phyloP scores from a whole-genome alignment of 2,888 invertebrate species.

The Hirtodrosophila confusa region DNA sequence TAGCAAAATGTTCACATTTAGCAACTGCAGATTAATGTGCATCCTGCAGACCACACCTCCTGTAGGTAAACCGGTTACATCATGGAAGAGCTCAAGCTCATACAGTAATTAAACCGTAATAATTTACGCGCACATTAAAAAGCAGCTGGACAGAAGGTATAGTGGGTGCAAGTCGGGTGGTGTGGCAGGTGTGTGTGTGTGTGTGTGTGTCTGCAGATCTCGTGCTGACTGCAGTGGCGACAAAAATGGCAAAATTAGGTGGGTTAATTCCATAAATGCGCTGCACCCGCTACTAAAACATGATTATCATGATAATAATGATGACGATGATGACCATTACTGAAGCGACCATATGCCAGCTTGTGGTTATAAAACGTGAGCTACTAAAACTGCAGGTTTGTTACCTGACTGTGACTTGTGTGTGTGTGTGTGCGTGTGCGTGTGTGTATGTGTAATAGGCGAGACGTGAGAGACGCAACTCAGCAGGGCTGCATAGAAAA shows the following conservation, averaged over 20 bases:
- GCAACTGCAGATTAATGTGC: too few relatives aligned
- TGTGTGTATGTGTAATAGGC: slow-evolving; percentile 2
- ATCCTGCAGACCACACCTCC: too few relatives aligned
- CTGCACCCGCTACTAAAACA: slow-evolving; percentile 24
- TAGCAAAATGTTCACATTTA: too few relatives aligned
- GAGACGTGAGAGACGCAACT: slow-evolving; percentile 2
- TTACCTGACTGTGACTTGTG: neutral
- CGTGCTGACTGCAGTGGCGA: slow-evolving; percentile 30
- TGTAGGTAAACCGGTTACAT: too few relatives aligned
- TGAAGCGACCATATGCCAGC: slow-evolving; percentile 20
- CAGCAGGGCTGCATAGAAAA: slow-evolving; percentile 15
- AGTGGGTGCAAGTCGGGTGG: neutral
- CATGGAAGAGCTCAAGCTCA: too few relatives aligned
- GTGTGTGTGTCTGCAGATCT: neutral
- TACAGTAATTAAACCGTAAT: too few relatives aligned
- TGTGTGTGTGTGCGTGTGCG: slow-evolving; percentile 1
- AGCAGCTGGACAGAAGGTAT: slow-evolving; percentile 2
- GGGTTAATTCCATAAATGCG: slow-evolving; percentile 57
- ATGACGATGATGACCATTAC: slow-evolving; percentile 18
- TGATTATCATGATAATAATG: slow-evolving; percentile 10
- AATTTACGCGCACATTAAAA: slow-evolving; percentile 3
- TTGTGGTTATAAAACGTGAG: slow-evolving; percentile 44
- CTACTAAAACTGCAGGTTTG: slow-evolving; percentile 12
- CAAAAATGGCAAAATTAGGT: slow-evolving; percentile 57
- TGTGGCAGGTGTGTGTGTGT: neutral